These are phyloP conservation scores for Gallinago undulata DNA, from an alignment of 2,113 vertebrate genomes.

Conservation along the genomic window DNA sequence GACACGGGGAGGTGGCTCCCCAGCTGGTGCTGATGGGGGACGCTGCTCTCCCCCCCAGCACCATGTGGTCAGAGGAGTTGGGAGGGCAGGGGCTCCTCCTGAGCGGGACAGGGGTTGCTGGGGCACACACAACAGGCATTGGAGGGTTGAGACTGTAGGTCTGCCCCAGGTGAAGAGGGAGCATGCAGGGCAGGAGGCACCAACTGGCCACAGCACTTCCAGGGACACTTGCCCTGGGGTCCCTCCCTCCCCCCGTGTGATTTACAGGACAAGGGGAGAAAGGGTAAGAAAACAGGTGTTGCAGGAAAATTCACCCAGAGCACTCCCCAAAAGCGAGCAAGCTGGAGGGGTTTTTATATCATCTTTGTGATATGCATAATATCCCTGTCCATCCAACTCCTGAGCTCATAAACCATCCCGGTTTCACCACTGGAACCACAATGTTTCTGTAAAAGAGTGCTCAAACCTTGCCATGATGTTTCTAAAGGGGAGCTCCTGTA, in stretches of 20 bases:
- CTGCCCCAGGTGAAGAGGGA: not conserved
- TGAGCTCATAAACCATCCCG: not conserved
- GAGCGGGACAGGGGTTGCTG: not conserved
- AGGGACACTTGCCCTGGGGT: fast-evolving
- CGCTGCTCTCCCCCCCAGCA: not conserved
- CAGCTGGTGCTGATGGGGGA: fast-evolving
- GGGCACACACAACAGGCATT: fast-evolving
- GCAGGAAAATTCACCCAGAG: not conserved
- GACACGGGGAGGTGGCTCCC: fast-evolving
- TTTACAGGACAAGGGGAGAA: not conserved
- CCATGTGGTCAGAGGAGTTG: fast-evolving
- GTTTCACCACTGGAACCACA: not conserved
- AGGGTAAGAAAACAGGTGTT: not conserved
- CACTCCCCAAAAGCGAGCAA: not conserved
- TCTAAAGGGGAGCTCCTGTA: not conserved
- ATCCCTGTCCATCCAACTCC: not conserved
- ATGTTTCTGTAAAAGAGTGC: not conserved
- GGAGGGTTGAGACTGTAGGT: fast-evolving
- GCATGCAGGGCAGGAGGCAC: not conserved
- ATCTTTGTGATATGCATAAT: not conserved
- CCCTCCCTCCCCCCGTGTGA: not conserved
- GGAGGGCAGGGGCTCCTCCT: not conserved
- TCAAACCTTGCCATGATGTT: not conserved
- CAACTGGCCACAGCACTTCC: fast-evolving
- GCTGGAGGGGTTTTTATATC: not conserved